phyloP scores from a whole-genome alignment of 2,797 vertebrate genomes.

The Chrysocyon brachyurus region DNA sequence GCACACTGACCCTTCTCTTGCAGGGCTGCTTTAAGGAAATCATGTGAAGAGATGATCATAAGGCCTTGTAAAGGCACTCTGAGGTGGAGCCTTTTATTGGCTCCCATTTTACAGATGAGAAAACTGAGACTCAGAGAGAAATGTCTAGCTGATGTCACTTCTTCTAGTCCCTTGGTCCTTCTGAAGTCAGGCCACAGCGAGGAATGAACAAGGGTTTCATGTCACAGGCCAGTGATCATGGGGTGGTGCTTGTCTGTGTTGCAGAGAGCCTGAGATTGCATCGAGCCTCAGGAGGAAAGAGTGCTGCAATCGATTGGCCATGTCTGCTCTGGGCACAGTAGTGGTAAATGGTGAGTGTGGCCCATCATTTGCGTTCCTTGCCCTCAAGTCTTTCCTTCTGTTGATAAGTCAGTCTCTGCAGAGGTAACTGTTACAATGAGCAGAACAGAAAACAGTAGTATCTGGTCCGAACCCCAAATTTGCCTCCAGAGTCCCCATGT shows the following conservation, averaged over 20 bases:
- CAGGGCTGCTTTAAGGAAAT: not conserved
- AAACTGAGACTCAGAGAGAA: constrained; percentile 1
- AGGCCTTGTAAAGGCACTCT: not conserved
- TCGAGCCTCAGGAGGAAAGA: not conserved
- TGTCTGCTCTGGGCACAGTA: constrained; percentile 5
- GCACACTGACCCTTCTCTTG: not conserved
- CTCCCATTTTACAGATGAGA: not conserved
- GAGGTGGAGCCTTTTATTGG: not conserved
- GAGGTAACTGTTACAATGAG: not conserved
- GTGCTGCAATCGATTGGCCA: not conserved
- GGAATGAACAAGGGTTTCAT: not conserved
- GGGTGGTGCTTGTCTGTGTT: not conserved
- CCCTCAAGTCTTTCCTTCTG: not conserved
- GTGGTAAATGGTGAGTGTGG: not conserved
- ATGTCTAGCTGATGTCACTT: not conserved
- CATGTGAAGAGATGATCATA: not conserved
- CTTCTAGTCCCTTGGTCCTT: not conserved
- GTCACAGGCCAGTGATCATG: not conserved
- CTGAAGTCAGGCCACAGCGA: not conserved
- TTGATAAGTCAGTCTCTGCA: not conserved
- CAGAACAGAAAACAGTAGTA: not conserved
- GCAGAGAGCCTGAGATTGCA: not conserved
- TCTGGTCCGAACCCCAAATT: not conserved
- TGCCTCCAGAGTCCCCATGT: not conserved
- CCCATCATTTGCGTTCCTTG: not conserved